Base-by-base conservation (phyloP, 2,888 invertebrate species). In the Nudaria mundana region DNA sequence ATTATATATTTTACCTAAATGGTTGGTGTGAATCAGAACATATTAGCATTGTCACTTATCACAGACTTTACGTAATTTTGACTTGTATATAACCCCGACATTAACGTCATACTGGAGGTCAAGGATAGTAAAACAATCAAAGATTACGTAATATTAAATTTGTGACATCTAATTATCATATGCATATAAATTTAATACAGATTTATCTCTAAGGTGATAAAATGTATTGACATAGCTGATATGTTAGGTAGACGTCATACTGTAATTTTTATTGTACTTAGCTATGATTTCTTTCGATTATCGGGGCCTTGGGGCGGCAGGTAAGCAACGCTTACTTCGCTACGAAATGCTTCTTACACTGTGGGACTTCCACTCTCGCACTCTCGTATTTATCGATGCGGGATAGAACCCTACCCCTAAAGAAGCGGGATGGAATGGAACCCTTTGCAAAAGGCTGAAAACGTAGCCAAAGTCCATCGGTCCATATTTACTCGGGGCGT, bases 31-130 rank as follows among this genome's bases (percentile, higher is more conserved):
- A 76, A 75, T 64, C 59, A 56, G 53, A 63, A 56, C 48, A 56
- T 76, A 69, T 76, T 76, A 69, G 54, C 72, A 76, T 79, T 81
- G 56, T 71, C 81, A 75, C 75, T 63, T 71, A 55, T 58, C 47
- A 54, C 72, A n/a, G 59, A 75, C 75, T 76, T 20, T 20, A 20
- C 8, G 20, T 56, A 71, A 71, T 63, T 64, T 61, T 63, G 67
- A 63, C 63, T 56, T 65, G 64, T 70, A 63, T 62, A 61, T 56
- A 59, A 68, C 67, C 24, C 60, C 36, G 49, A 47, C 39, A 26
- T 26, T 7, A 5, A 14, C 10, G 45, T 52, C 52, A 52, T 37
- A 34, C 55, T 51, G n/a, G 66, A 67, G 81, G 76, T 80, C 74
- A 76, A 61, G 77, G 77, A 47, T 28, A 40, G 43, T 37, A 37